Conservation (phyloP, 2,113 vertebrate genomes). For the Climacteris rufus region DNA sequence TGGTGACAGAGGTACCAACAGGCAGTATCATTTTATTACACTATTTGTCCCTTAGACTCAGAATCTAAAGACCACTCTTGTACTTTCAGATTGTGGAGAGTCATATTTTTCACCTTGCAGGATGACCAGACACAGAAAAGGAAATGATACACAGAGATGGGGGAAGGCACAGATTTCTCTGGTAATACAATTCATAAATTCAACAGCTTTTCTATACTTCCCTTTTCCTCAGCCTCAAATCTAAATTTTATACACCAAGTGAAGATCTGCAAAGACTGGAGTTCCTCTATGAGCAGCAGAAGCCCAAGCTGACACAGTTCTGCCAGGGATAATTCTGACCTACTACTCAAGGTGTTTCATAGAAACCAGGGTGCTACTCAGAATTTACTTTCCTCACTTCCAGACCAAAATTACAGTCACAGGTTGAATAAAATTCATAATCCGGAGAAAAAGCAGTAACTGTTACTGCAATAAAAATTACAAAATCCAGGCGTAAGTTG, state of each 20-base stretch:
- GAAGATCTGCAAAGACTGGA: neutral
- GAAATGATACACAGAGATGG: neutral
- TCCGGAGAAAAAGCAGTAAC: neutral
- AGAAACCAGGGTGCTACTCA: neutral
- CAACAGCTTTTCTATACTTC: neutral
- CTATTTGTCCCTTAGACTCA: neutral
- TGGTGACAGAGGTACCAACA: neutral
- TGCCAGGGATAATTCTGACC: neutral
- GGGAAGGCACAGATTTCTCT: neutral
- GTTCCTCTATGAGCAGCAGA: neutral
- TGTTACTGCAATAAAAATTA: neutral
- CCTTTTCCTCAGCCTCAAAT: neutral
- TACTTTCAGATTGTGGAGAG: neutral
- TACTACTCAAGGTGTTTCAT: neutral
- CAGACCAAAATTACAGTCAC: neutral
- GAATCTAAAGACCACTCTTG: neutral
- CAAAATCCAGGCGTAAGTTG: neutral
- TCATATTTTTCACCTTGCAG: neutral
- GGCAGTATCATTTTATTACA: neutral
- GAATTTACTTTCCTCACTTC: neutral
- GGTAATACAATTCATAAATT: neutral
- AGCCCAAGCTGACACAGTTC: neutral
- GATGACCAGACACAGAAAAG: neutral
- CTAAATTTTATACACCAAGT: neutral
- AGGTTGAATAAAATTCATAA: neutral